phyloP scores from a whole-genome alignment of 2,797 vertebrate species.

The Poeciliopsis gracilis region DNA sequence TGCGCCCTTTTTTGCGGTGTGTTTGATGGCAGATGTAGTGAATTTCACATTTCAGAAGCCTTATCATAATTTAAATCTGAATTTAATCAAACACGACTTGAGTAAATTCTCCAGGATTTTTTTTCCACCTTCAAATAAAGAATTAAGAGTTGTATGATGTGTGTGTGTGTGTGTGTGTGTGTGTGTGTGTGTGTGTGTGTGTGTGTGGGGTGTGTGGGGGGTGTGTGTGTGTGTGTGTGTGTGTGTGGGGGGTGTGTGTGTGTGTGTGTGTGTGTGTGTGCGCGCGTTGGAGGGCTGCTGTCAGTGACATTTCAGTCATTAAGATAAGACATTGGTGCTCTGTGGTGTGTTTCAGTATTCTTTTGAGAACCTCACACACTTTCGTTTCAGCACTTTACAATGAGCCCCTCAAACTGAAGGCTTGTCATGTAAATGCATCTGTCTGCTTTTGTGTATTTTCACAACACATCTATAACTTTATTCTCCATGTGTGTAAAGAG shows the following conservation, averaged over 20 bases:
- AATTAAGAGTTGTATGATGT: not conserved
- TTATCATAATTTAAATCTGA: not conserved
- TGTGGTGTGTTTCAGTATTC: not conserved
- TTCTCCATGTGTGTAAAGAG: slow-evolving; percentile 24
- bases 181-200: no score
- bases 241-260: slow-evolving; percentile 1
- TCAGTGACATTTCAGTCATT: slow-evolving; percentile 56
- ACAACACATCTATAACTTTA: not conserved
- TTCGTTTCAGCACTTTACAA: not conserved
- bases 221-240: not conserved
- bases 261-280: no score
- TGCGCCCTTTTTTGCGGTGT: slow-evolving; percentile 4
- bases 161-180: slow-evolving; percentile 4
- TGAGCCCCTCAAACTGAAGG: not conserved
- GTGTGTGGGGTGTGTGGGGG: no score
- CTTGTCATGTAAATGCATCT: not conserved
- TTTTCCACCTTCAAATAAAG: not conserved
- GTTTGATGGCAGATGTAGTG: slow-evolving; percentile 21
- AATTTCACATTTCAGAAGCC: not conserved
- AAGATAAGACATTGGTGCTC: slow-evolving; percentile 29
- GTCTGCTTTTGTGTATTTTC: slow-evolving; percentile 16
- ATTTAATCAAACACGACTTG: not conserved
- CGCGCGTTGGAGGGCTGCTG: slow-evolving; percentile 7
- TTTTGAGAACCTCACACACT: slow-evolving; percentile 1
- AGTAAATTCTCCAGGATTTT: not conserved